Percentiles rank a stretch among this genome's conserved stretches.
Conservation (phyloP, 1,140 invertebrate genomes). For the Papilio xuthus region DNA sequence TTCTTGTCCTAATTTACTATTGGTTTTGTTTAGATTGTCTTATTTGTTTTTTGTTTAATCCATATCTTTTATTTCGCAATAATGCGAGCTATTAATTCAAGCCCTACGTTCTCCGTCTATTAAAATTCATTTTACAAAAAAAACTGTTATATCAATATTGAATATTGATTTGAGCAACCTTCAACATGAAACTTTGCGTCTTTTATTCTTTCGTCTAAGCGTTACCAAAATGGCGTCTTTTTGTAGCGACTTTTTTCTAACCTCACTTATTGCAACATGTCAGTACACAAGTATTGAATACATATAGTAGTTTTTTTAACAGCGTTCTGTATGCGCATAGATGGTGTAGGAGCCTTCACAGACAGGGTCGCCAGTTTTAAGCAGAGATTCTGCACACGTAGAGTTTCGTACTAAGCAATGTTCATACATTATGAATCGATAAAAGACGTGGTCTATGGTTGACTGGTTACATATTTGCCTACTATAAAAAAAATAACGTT, state of each 20-base stretch:
- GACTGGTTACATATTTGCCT: background rate
- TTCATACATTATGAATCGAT: background rate
- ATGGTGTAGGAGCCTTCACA: background rate
- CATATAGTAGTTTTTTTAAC: conserved; percentile 11
- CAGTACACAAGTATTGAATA: conserved; percentile 13
- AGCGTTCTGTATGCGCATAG: conserved; percentile 26
- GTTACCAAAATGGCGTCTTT: no score
- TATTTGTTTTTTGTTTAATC: no score
- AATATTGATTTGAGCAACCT: no score
- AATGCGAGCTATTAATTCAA: no score
- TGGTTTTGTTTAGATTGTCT: no score
- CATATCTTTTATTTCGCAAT: no score
- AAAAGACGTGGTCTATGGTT: background rate
- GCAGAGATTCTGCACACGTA: conserved; percentile 4
- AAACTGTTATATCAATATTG: no score
- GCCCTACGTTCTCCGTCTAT: no score
- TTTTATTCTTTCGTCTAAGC: no score
- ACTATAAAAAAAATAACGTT: background rate
- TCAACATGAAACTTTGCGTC: no score
- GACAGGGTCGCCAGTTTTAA: conserved; percentile 1
- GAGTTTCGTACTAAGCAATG: background rate
- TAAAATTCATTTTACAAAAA: no score
- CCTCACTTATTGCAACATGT: conserved; percentile 14
- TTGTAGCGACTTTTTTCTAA: conserved; percentile 2
- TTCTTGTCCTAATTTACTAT: no score